These are phyloP conservation scores for Corvus moneduloides DNA, from an alignment of 2,113 vertebrate genomes.

Conservation along the genomic window DNA sequence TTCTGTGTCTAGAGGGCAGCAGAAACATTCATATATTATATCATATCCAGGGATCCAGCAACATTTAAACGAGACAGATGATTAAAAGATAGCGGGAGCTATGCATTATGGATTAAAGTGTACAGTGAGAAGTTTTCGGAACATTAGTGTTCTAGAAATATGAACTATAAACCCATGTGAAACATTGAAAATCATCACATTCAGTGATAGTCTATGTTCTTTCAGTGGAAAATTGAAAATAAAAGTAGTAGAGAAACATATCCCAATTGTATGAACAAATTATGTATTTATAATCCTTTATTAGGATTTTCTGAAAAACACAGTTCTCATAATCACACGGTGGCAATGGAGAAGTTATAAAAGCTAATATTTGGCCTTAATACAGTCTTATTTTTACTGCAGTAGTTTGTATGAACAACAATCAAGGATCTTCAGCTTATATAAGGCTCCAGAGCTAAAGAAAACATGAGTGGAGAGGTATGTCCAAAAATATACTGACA, in stretches of 20 bases:
- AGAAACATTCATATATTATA: background rate
- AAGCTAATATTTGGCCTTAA: background rate
- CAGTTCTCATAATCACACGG: background rate
- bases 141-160: slow-evolving; percentile 1
- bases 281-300: background rate
- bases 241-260: background rate
- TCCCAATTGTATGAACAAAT: background rate
- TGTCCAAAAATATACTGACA: background rate
- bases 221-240: background rate
- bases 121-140: background rate
- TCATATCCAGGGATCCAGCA: background rate
- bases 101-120: slow-evolving; percentile 6
- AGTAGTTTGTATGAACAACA: background rate
- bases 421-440: background rate
- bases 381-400: background rate
- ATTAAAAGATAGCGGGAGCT: background rate
- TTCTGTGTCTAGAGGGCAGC: slow-evolving; percentile 51
- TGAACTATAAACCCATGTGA: background rate
- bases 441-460: background rate
- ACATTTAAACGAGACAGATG: background rate
- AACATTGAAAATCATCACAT: background rate
- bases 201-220: background rate
- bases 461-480: background rate
- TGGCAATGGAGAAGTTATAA: background rate
- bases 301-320: background rate